Conservation (phyloP, 2,797 vertebrate species). For the Emydoidea blandingii region DNA sequence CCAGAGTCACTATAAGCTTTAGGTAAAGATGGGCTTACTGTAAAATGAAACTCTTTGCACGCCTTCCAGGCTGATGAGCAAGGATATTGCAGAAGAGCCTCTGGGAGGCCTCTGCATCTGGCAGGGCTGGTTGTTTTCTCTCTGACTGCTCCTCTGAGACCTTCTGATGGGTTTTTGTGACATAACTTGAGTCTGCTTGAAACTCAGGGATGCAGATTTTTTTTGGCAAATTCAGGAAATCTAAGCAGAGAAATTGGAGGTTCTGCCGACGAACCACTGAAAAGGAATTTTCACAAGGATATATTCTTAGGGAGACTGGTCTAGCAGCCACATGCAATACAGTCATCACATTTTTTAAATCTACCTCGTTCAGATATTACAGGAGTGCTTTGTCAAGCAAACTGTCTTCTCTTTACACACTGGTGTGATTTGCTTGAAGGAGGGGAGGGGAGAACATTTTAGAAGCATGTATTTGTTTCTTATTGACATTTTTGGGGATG, state of each 20-base stretch:
- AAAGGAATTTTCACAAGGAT: neutral
- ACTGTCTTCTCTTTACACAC: constrained; percentile 19
- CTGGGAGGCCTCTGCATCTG: neutral
- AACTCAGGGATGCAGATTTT: neutral
- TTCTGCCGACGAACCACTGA: neutral
- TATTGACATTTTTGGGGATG: constrained; percentile 5
- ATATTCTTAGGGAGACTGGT: neutral
- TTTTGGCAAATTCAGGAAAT: constrained; percentile 17
- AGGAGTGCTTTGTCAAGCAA: neutral
- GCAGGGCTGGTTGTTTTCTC: neutral
- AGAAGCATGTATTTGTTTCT: neutral
- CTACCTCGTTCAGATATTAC: neutral
- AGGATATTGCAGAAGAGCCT: constrained; percentile 15
- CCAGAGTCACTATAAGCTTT: neutral
- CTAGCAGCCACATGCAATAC: neutral
- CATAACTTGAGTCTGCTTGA: neutral
- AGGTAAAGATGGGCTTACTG: neutral
- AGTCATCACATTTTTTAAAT: neutral
- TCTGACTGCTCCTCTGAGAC: constrained; percentile 7
- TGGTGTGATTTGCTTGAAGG: constrained; percentile 27
- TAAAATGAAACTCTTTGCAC: neutral
- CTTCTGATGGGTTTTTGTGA: neutral
- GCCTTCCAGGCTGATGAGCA: constrained; percentile 17
- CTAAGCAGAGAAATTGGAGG: neutral
- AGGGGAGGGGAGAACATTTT: neutral